phyloP scores from a whole-genome alignment of 1,140 invertebrate genomes.

The Pogonus chalceus region DNA sequence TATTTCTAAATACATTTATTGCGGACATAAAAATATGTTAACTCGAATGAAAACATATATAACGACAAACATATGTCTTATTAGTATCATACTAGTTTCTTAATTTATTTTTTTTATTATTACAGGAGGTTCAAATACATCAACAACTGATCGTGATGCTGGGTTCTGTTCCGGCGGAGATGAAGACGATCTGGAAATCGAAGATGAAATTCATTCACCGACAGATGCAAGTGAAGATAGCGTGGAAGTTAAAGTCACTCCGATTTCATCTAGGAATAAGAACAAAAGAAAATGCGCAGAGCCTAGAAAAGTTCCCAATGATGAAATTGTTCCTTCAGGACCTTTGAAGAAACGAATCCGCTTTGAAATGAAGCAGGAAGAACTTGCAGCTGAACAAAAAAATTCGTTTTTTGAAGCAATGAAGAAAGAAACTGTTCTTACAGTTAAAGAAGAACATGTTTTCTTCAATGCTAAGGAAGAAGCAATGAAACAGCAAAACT shows the following conservation, averaged over 20 bases:
- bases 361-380: slow-evolving; percentile 30
- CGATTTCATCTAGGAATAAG: slow-evolving; percentile 50
- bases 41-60: too few relatives aligned
- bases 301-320: slow-evolving; percentile 44
- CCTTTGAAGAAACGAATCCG: slow-evolving; percentile 59
- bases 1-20: too few relatives aligned
- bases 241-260: slow-evolving; percentile 52
- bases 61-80: too few relatives aligned
- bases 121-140: slow-evolving; percentile 33
- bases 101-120: slow-evolving; percentile 15
- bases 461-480: too few relatives aligned
- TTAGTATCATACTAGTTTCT: too few relatives aligned
- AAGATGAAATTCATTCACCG: slow-evolving; percentile 43
- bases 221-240: slow-evolving; percentile 62
- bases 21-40: too few relatives aligned
- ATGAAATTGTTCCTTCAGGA: slow-evolving; percentile 24
- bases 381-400: slow-evolving; percentile 32
- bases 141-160: slow-evolving; percentile 47
- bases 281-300: slow-evolving; percentile 64
- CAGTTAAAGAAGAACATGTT: too few relatives aligned
- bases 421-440: slow-evolving; percentile 32
- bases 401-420: slow-evolving; percentile 31
- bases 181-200: slow-evolving; percentile 33
- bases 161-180: slow-evolving; percentile 61
- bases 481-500: too few relatives aligned